Evolutionary conservation across 2,797 vertebrate species (phyloP), one percentile per base, ranked within the genome.

Genomic region (Microcaecilia unicolor): DNA sequence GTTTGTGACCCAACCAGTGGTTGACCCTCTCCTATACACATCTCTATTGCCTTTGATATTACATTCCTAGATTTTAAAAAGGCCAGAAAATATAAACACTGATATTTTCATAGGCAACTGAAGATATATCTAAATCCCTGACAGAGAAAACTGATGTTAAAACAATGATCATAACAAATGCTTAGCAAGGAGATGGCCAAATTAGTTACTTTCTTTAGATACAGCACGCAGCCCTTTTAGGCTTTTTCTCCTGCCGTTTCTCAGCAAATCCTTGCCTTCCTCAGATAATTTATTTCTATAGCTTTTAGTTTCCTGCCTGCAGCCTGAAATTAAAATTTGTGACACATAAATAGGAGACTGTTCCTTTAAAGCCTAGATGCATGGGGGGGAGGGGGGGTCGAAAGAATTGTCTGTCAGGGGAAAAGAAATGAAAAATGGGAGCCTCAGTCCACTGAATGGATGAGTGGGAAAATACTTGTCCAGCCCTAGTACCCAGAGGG

Each of bases 401-500:
- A 74, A 72, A 58, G 23, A 59, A 79, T 79, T 76, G 81, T 74
- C 84, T 87, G 78, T 78, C 79, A 63, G 59, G 53, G 36, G 33
- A 44, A 43, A 63, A 51, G 64, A 72, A 38, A 73, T 80, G 74
- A 83, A 74, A 80, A 76, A 80, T 74, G 67, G 52, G 58, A 18
- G 48, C 51, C 40, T 62, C 47, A 18, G 45, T 45, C 51, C 65
- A 65, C 70, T 74, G 80, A 85, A 81, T 80, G 80, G 72, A 81
- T 80, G 88, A 84, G 70, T 67, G 67, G 75, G 82, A 76, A 83
- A 83, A 79, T 80, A 74, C 73, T 76, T 76, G 74, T 70, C 73
- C 51, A 46, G 60, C 56, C n/a, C 61, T 51, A 56, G 68, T 72
- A 86, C 87, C 91, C 86, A 74, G 81, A 87, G 87, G 89, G 80